Percentiles rank a stretch among this genome's conserved stretches.
Conservation (phyloP, 2,113 vertebrate genomes). For the Megaceryle maxima region DNA sequence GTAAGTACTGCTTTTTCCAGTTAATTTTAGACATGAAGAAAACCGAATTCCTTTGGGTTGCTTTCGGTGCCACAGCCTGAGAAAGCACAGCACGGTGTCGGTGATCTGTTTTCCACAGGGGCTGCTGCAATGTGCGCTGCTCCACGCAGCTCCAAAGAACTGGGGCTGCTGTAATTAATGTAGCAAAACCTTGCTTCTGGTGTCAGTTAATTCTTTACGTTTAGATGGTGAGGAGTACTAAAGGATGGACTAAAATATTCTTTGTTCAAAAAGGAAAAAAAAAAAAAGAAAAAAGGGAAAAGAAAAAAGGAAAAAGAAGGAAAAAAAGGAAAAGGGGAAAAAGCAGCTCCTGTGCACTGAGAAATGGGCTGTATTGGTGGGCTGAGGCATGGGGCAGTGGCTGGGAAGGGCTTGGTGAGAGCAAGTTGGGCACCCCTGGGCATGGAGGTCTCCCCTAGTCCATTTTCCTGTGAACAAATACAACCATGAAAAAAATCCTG, state of each 20-base stretch:
- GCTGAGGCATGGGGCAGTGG: fast-evolving
- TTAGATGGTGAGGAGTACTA: conserved; percentile 16
- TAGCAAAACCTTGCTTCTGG: conserved; percentile 67
- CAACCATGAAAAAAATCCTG: neutral
- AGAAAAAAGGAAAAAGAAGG: neutral
- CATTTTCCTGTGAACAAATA: neutral
- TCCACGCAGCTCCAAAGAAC: conserved; percentile 53
- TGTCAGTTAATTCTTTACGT: conserved; percentile 67
- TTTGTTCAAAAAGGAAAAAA: neutral
- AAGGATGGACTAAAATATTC: conserved; percentile 59
- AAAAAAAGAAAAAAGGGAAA: neutral
- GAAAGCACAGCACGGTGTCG: neutral
- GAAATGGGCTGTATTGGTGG: neutral
- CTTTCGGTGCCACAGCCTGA: neutral
- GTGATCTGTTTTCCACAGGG: conserved; percentile 61
- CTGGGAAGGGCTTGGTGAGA: neutral
- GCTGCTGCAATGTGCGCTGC: neutral
- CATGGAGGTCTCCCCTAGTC: neutral
- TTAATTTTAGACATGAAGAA: conserved; percentile 24
- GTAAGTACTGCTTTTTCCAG: neutral
- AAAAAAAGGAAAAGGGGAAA: neutral
- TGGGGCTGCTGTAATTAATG: conserved; percentile 74
- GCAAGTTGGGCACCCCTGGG: neutral
- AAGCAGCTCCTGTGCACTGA: conserved; percentile 5
- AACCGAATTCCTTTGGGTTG: conserved; percentile 26